phyloP scores from a whole-genome alignment of 1,140 invertebrate species.

The Carcinoscorpius rotundicauda region DNA sequence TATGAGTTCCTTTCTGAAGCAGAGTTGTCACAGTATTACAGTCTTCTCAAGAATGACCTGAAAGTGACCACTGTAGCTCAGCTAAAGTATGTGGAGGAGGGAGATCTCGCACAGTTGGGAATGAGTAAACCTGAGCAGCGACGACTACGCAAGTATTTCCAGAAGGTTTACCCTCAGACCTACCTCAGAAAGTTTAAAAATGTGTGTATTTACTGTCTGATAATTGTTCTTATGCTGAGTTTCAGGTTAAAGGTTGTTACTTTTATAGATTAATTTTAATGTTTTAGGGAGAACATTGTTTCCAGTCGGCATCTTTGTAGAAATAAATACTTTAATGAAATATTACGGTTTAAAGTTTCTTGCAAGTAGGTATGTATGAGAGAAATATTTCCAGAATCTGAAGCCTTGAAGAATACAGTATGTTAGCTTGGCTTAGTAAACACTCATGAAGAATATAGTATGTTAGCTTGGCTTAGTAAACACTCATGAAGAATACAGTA shows the following conservation, averaged over 20 bases:
- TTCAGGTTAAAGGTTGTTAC: not conserved
- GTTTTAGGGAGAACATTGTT: not conserved
- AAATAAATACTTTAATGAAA: no score
- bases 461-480: no score
- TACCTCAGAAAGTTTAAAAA: conserved; percentile 84
- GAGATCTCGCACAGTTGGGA: conserved; percentile 79
- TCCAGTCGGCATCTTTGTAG: not conserved
- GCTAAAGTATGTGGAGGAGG: conserved; percentile 90
- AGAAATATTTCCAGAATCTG: no score
- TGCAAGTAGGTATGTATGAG: no score
- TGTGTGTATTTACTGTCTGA: conserved; percentile 20
- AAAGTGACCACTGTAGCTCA: conserved; percentile 61
- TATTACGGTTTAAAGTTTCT: no score
- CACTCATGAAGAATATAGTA: no score
- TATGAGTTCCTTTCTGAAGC: conserved; percentile 84
- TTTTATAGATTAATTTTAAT: conserved; percentile 3
- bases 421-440: no score
- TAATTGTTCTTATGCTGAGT: not conserved
- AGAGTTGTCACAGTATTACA: conserved; percentile 79
- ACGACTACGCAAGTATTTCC: conserved; percentile 80
- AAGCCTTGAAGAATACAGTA: no score
- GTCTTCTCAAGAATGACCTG: conserved; percentile 48
- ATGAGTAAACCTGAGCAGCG: conserved; percentile 92
- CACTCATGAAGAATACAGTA: no score
- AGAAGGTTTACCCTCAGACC: conserved; percentile 77